Percentiles rank a stretch among this genome's conserved stretches.
Conservation (phyloP, 2,113 vertebrate species). For the Triplophysa tibetana region DNA sequence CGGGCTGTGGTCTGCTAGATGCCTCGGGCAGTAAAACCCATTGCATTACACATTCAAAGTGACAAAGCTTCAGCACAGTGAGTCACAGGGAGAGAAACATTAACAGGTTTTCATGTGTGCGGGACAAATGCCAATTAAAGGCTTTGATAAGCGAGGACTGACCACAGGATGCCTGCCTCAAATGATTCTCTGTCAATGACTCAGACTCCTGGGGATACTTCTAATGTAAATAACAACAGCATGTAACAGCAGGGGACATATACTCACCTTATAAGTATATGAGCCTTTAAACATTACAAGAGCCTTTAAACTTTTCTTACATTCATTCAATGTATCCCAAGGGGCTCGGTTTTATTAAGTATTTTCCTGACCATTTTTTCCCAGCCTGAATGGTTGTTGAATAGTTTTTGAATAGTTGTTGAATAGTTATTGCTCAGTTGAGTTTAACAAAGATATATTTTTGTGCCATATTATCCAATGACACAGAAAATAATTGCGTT, state of each 20-base stretch:
- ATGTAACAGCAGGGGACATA: slow-evolving; percentile 44
- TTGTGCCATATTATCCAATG: background rate
- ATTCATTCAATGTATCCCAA: background rate
- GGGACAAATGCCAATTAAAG: slow-evolving; percentile 12
- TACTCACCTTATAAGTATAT: background rate
- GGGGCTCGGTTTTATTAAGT: background rate
- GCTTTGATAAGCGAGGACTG: slow-evolving; percentile 19
- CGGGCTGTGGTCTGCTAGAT: background rate
- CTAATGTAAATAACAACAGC: slow-evolving; percentile 46
- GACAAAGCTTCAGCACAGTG: slow-evolving; percentile 22
- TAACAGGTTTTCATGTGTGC: background rate
- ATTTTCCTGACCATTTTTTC: background rate
- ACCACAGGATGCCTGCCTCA: slow-evolving; percentile 26
- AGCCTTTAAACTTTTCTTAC: background rate
- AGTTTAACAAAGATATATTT: too few species aligned
- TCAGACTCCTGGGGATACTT: slow-evolving; percentile 8
- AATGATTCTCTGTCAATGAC: slow-evolving; percentile 13
- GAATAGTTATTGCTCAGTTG: too few species aligned
- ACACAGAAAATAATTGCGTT: background rate
- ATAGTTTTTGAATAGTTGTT: too few species aligned
- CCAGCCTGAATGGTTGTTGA: too few species aligned
- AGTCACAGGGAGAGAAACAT: slow-evolving; percentile 14
- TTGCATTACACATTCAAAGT: background rate
- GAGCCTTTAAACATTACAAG: background rate
- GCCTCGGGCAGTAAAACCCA: background rate